phyloP scores from a whole-genome alignment of 1,140 invertebrate genomes.

The Eurosta solidaginis region DNA sequence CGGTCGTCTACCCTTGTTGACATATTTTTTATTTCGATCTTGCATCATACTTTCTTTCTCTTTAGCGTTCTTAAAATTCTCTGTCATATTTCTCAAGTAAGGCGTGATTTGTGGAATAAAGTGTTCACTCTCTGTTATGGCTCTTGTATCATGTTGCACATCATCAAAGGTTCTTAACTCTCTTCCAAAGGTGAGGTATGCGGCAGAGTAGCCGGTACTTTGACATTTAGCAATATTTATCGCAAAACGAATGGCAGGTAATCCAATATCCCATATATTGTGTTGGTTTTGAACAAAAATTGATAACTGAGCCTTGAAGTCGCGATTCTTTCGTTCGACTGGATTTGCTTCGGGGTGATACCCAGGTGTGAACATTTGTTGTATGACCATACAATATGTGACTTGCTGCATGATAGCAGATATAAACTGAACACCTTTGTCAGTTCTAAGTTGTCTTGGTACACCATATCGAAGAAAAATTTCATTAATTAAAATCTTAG shows the following conservation, averaged over 20 bases:
- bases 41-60: not conserved
- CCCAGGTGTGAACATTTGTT: conserved; percentile 51
- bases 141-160: conserved; percentile 42
- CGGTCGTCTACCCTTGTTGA: conserved; percentile 36
- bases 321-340: conserved; percentile 53
- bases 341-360: too few relatives aligned
- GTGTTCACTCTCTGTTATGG: conserved; percentile 42
- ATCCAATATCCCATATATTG: too few relatives aligned
- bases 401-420: conserved; percentile 32
- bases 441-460: conserved; percentile 22
- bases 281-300: conserved; percentile 44
- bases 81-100: conserved; percentile 22
- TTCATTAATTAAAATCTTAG: conserved; percentile 12
- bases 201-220: conserved; percentile 57
- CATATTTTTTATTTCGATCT: conserved; percentile 27
- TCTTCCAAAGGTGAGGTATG: conserved; percentile 57
- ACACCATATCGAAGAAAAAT: conserved; percentile 32
- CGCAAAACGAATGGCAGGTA: conserved; percentile 56
- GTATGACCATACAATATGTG: conserved; percentile 39
- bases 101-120: conserved; percentile 44
- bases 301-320: conserved; percentile 54
- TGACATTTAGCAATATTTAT: conserved; percentile 57
- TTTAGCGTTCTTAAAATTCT: conserved; percentile 36
- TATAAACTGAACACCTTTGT: conserved; percentile 33
- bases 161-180: conserved; percentile 42